Evolutionary conservation across 2,797 vertebrate species (phyloP), one percentile per base, ranked within the genome.

Genomic region (Brachymystax lenok): DNA sequence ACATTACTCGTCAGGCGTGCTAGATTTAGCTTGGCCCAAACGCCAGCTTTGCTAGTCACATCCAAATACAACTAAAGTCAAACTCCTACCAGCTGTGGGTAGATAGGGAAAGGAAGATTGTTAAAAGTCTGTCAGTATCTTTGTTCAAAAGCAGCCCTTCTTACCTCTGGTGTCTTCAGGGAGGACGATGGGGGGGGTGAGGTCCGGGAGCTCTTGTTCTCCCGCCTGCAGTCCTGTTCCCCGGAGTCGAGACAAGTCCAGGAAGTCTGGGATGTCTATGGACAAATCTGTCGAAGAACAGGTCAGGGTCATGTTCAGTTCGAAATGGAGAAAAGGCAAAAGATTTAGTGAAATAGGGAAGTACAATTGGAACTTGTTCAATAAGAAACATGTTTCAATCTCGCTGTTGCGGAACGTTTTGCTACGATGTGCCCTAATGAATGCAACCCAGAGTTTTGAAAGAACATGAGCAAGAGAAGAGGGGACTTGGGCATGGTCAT

Each of bases 171-270:
- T 95, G 92, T 97, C 96, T 91, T 98, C 96, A 2, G 97, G 94
- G 83, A 99, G 94, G 86, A 99, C 92, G 78, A 99, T 97, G 28
- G 98, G 98, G 54, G 98, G 98, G 70, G 94, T 94, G 84, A 99
- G 95, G 82, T 99, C 97, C 2, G 98, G 98, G 81, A 99, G 96
- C 80, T 99, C 97, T 84, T 99, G 96, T 84, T 99, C 98, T 73
- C 95, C 94, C 0, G 95, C 90, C 89, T 98, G 97, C 73, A 99
- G 93, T 5, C 98, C 98, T 0, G 93, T 94, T 80, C 96, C 97
- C 77, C 97, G 93, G 75, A 99, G 94, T 54, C 97, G 93, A 84
- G 73, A 98, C 88, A 99, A 93, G 80, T 99, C 98, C 83, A 99
- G 92, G 56, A 99, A 95, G 84, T 99, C 98, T 84, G 98, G 98